Evolutionary conservation across 2,113 vertebrate species (phyloP).

Genomic region (Cyanoramphus novaezelandiae): DNA sequence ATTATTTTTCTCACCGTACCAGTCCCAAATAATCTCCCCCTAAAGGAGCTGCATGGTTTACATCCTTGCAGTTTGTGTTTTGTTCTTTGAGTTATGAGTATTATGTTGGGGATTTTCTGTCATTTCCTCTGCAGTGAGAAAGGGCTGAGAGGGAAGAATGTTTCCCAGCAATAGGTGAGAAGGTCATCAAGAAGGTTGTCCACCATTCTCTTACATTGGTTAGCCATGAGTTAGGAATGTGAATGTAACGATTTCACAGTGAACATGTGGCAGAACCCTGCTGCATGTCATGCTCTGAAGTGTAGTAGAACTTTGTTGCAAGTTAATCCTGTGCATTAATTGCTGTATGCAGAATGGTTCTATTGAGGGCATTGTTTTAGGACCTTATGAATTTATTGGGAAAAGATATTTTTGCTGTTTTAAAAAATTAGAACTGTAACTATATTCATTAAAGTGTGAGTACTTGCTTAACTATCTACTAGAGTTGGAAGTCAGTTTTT

Average conservation of each 20-base stretch:
- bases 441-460: not conserved
- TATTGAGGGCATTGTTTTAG: not conserved
- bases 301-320: not conserved
- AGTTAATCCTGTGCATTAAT: not conserved
- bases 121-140: not conserved
- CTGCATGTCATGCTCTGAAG: not conserved
- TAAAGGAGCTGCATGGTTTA: not conserved
- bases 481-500: not conserved
- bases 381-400: not conserved
- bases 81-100: not conserved
- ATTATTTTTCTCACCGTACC: not conserved
- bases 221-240: not conserved
- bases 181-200: not conserved
- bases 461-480: not conserved
- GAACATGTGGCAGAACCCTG: not conserved
- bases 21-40: not conserved
- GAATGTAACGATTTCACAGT: not conserved
- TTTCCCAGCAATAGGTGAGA: not conserved
- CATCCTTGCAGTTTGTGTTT: not conserved
- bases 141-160: not conserved
- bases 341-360: not conserved
- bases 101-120: not conserved
- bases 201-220: not conserved
- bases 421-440: not conserved
- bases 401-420: not conserved